phyloP scores from a whole-genome alignment of 2,888 invertebrate genomes.

The Vanessa cardui region DNA sequence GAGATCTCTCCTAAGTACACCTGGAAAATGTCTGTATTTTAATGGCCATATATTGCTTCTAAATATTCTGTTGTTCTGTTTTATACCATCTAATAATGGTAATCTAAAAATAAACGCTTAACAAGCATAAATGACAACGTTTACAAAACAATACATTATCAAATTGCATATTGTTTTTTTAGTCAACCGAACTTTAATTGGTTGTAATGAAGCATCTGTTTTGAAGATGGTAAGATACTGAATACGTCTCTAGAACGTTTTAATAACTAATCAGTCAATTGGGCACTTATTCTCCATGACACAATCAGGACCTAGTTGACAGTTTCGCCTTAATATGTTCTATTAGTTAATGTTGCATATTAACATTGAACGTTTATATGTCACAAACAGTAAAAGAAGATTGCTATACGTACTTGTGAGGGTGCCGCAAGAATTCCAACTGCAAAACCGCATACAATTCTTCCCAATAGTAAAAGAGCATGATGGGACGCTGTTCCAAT shows the following conservation, averaged over 20 bases:
- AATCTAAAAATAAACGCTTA: not conserved
- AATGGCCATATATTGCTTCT: too few relatives aligned
- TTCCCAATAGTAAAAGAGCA: slow-evolving; percentile 84
- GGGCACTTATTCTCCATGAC: too few relatives aligned
- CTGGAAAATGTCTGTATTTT: slow-evolving; percentile 62
- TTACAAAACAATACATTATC: not conserved
- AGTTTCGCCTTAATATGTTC: too few relatives aligned
- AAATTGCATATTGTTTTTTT: not conserved
- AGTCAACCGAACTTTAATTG: not conserved
- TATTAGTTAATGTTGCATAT: too few relatives aligned
- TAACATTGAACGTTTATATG: too few relatives aligned
- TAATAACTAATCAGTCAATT: too few relatives aligned
- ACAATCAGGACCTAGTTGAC: too few relatives aligned
- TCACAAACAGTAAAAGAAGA: too few relatives aligned
- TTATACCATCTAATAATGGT: not conserved
- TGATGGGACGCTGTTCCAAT: slow-evolving; percentile 84
- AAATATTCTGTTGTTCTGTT: not conserved
- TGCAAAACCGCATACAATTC: slow-evolving; percentile 87
- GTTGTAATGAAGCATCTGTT: too few relatives aligned
- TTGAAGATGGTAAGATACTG: too few relatives aligned
- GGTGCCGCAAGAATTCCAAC: slow-evolving; percentile 89
- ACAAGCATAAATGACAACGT: not conserved
- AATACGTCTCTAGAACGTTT: not conserved
- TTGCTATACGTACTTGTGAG: slow-evolving; percentile 82
- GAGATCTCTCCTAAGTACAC: slow-evolving; percentile 90